Evolutionary conservation across 2,888 invertebrate genomes (phyloP).

Genomic region (Physocephala rufipes): DNA sequence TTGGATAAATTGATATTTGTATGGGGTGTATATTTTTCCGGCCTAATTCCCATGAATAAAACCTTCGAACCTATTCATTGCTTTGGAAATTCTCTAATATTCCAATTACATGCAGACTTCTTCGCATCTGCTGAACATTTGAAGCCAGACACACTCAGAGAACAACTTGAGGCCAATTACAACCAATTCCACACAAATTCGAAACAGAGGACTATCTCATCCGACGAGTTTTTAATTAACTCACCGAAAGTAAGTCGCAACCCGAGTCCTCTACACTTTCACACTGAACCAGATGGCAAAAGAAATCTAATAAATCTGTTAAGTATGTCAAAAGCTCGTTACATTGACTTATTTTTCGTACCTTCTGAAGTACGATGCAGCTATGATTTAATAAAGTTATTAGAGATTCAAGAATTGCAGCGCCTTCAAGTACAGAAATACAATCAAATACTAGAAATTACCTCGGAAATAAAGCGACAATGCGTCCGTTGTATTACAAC

Average conservation of each 20-base stretch:
- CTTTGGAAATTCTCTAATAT: conserved; percentile 72
- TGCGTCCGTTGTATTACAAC: conserved; percentile 60
- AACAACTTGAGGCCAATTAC: conserved; percentile 54
- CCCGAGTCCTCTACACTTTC: conserved; percentile 52
- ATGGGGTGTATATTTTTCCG: conserved; percentile 88
- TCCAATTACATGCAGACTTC: conserved; percentile 87
- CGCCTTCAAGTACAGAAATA: conserved; percentile 76
- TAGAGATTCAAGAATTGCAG: conserved; percentile 75
- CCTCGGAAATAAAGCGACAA: conserved; percentile 68
- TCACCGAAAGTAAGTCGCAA: conserved; percentile 59
- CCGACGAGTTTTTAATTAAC: conserved; percentile 53
- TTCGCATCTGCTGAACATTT: conserved; percentile 71
- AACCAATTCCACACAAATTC: conserved; percentile 50
- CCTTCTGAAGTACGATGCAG: conserved; percentile 76
- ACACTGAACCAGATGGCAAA: conserved; percentile 25
- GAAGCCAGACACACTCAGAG: conserved; percentile 52
- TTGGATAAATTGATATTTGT: conserved; percentile 74
- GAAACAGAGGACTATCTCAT: conserved; percentile 40
- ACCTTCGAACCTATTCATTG: conserved; percentile 50
- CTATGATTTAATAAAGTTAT: conserved; percentile 77
- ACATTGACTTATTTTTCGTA: conserved; percentile 64
- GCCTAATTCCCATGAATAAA: conserved; percentile 72
- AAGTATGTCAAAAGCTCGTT: conserved; percentile 61
- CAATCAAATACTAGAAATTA: conserved; percentile 70
- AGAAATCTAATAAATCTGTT: conserved; percentile 42